Evolutionary conservation across 2,888 invertebrate species (phyloP), one percentile per base, ranked within the genome.

Genomic region (Lithophane ornitopus): DNA sequence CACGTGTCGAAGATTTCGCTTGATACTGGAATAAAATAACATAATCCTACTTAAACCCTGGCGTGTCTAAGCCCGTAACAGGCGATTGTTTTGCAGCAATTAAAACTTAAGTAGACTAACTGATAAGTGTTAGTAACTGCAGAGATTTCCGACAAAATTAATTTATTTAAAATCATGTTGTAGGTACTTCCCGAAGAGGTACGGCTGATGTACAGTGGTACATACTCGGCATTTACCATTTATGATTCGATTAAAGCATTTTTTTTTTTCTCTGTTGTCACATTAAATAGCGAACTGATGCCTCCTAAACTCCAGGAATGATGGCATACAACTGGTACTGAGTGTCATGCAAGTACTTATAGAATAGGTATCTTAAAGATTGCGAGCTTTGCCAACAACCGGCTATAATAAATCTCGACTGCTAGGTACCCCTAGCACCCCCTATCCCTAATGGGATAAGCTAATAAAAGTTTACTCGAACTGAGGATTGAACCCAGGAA

Each of bases 1-100:
- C 98, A 85, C 97, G 96, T 49, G 97, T 97, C 0, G 98, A 97
- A 34, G 98, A 95, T n/a, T 97, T 97, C 34, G 97, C 97, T 93
- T 98, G 98, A 82, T 96, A 96, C 96, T 96, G 84, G 56, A 85
- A 88, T n/a, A 73, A 70, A 77, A 74, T 61, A 73, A 52, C 41
- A 71, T 66, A 72, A 69, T 70, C 46, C 22, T 49, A 26, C 16
- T 26, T 72, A 70, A 74, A 19, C 46, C 46, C 12, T 44, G 2
- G 44, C 68, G 54, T 68, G 59, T 34, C 28, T 79, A 12, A 63
- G 34, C 34, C 56, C 16, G 12, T 68, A 22, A 59, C 14, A 58
- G 46, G 49, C 61, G 11, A 74, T 74, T 68, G 75, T 63, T 58
- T 49, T n/a, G 39, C 46, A 69, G 69, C 46, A 71, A 69, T 54